Evolutionary conservation across 53 echinoderm and acorn worm genomes (phyloP), one percentile per base, ranked within the genome.

Genomic region (Patiria pectinifera): DNA sequence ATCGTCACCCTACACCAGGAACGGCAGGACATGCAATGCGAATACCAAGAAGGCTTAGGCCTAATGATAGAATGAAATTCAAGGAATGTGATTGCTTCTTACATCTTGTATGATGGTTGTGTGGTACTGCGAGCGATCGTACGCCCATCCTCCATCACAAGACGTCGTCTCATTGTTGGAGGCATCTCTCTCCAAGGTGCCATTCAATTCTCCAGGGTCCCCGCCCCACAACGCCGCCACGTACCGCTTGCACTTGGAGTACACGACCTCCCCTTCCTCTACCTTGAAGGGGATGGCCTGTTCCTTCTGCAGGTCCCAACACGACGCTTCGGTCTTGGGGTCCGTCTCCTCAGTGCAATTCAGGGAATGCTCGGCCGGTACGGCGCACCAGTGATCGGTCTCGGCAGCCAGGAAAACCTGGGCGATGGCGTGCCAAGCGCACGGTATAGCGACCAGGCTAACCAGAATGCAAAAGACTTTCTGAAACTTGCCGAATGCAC

Each of bases 61-160:
- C 3, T 21, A 66, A n/a, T 74, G 8, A 22, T n/a, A 4, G 18
- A 23, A 74, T 74, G 15, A 16, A 18, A 66, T 66, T 66, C n/a
- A 23, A 1, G 24, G 19, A 74, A 22, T 74, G 19, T 5, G 24
- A 59, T 53, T 15, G 14, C 23, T 8, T 3, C 22, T 92, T 81
- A 92, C 92, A 48, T 86, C 87, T 48, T 86, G 86, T 43, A 92
- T 87, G 48, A 87, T 49, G 25, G 92, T 92, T 9, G 35, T 92
- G 18, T 76, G 66, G 59, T 86, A 92, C 87, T 92, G 92, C 18
- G 92, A 80, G 59, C 87, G 92, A 69, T 92, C 92, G 60, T 92
- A 92, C 25, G 80, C 92, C 92, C 92, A 92, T 62, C 92, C 92
- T 24, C 0, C 25, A 48, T 92, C 87, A 49, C 92, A 92, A 6